Evolutionary conservation across 1,140 invertebrate species (phyloP), one percentile per base, ranked within the genome.

Genomic region (Euura saliciscinereae): DNA sequence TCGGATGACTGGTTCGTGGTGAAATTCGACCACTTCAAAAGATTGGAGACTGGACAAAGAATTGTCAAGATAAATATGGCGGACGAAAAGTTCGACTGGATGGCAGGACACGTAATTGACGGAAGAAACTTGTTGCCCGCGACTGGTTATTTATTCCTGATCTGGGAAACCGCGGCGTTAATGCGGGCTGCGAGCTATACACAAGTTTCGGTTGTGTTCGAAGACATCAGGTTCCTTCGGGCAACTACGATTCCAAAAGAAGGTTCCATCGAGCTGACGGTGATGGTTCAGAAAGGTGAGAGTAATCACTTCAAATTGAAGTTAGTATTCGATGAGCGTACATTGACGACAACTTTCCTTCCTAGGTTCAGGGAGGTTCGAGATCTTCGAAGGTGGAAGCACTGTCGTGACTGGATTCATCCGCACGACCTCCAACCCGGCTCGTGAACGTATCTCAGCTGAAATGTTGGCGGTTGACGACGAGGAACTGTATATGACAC

Each of bases 71-170:
- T 91, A 78, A 90, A 91, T 71, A 85, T 94, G 3, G 88, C 84
- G 10, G 90, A 92, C 76, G 90, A 91, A 68, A 91, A 93, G 74
- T 92, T 92, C 80, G 88, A 92, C 69, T 97, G 91, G 82, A 90
- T 94, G 82, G 86, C 89, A 69, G 96, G 94, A 8, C 96, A 98
- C 85, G 90, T 92, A 11, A 93, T 97, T 78, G 95, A 97, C 87
- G 91, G 92, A 3, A 90, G 95, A 78, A 93, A 95, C 73, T 80
- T 97, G 1, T 95, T 94, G 77, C 96, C 96, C 5, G 96, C 95
- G 0, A 96, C 96, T 45, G 95, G 95, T n/a, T 97, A 93, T 80
- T 79, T 93, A 77, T 87, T 92, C 2, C 86, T 97, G 43, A 95
- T 94, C 0, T 97, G 96, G 96, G 93, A 94, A 82, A 93, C 94